Base-by-base conservation (phyloP, 2,888 invertebrate genomes). In the Anoplius nigerrimus region DNA sequence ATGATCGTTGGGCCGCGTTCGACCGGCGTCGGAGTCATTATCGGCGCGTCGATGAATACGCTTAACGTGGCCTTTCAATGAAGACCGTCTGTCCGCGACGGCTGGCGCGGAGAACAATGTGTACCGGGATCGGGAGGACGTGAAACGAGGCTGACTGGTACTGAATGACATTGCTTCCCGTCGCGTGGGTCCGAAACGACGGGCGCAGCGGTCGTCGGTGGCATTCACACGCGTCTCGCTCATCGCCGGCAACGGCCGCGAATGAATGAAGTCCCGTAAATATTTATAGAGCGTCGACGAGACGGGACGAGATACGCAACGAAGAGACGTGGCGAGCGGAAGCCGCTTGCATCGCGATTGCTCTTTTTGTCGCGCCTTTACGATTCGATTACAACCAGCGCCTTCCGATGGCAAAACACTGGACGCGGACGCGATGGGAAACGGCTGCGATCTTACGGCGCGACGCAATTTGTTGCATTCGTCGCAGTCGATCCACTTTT, bases 261-360 rank as follows among this genome's bases (percentile, higher is more conserved):
- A 78, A 81, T 83, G 78, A 85, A 82, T 80, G 81, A 80, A 82
- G 81, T 81, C 76, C 71, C 73, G 82, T 85, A 84, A 85, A 85
- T 83, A 82, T 85, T 85, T 85, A 84, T 82, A 74, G 66, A 79
- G 74, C 71, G 76, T 67, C 71, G 72, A 69, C 75, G 70, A 74
- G 73, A 71, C 66, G 77, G 66, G 77, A 72, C 55, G 58, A 22
- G 68, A 74, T 69, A 54, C 66, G 51, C 62, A 46, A 61, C 69
- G 54, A 55, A n/a, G 68, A 74, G 71, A 54, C 66, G 51, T 60
- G 46, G 62, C 69, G 54, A 55, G 66, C 80, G 78, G 80, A 81
- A 80, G 76, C 74, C 69, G 74, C 54, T 72, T n/a, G 68, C 34
- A 6, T 34, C 6, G 6, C 57, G 71, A 79, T 70, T 77, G 74